Evolutionary conservation across 1,140 invertebrate genomes (phyloP), one percentile per base, ranked within the genome.

Genomic region (Dendrolimus kikuchii): DNA sequence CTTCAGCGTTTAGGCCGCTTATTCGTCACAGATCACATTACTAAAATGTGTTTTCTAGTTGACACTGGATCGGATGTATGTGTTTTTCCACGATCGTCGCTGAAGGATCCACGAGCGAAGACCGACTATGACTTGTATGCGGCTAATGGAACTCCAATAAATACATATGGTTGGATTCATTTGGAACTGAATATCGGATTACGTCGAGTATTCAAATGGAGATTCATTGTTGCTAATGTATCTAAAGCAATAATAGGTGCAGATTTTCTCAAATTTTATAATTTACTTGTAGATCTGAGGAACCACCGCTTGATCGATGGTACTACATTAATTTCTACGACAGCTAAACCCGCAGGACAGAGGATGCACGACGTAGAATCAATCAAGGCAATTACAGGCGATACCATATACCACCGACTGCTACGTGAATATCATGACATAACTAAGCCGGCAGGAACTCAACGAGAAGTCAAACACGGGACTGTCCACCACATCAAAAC

Each of bases 401-500:
- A 42, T 43, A 7, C 50, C n/a, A 23, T 9, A 5, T 51, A 9
- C 38, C 40, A 51, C 38, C 4, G 5, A 4, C 6, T 44, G n/a
- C 37, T 51, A n/a, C 1, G 9, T 8, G 9, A 44, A 8, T 51
- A 40, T 8, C 50, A 41, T 7, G 50, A 51, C 2, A 9, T 51
- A 3, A 51, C 50, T 6, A 6, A n/a, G 8, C 50, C 41, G 7
- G 7, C 50, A 5, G 50, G 50, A n/a, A 36, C 38, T n/a, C 10
- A 6, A 7, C 6, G 7, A 23, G 36, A 4, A 9, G 8, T 9
- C 8, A 43, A 38, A 8, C 50, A 51, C 0, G 6, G 5, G 2
- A 51, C 36, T 8, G 4, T 37, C 7, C 50, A 51, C 42, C 38
- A 51, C 50, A 44, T 50, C 6, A 40, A 48, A 5, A 61, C 51